Evolutionary conservation across 1,140 invertebrate genomes (phyloP).

Genomic region (Bradysia coprophila): DNA sequence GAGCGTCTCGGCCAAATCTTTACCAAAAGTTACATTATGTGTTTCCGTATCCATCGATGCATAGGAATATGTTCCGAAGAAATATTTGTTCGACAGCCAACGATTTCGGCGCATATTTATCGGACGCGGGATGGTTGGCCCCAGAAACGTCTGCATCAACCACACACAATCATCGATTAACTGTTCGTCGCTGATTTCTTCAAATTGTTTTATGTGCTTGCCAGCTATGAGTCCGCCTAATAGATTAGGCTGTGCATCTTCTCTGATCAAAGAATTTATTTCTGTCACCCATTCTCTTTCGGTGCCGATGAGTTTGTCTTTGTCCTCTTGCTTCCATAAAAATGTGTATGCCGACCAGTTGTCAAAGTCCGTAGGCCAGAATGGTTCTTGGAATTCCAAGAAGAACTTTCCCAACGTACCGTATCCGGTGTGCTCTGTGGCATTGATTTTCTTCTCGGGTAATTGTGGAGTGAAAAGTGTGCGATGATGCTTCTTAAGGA

Average conservation of each 20-base stretch:
- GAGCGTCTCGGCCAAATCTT: constrained; percentile 33
- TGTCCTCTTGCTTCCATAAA: constrained; percentile 31
- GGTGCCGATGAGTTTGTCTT: constrained; percentile 13
- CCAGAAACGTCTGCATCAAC: constrained; percentile 24
- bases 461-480: constrained; percentile 40
- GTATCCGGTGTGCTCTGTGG: constrained; percentile 42
- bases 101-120: neutral
- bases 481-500: constrained; percentile 38
- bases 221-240: constrained; percentile 44
- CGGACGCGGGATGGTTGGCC: constrained; percentile 6
- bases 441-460: constrained; percentile 33
- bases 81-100: constrained; percentile 47
- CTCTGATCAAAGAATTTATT: constrained; percentile 42
- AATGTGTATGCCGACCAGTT: constrained; percentile 24
- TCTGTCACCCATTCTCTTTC: constrained; percentile 40
- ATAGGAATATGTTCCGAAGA: constrained; percentile 50
- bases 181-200: constrained; percentile 27
- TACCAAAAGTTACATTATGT: constrained; percentile 23
- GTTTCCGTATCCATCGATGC: constrained; percentile 34
- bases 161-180: constrained; percentile 26
- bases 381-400: constrained; percentile 39
- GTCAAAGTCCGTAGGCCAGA: constrained; percentile 33
- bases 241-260: constrained; percentile 43
- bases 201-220: constrained; percentile 32
- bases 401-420: constrained; percentile 62